Percentiles rank a stretch among this genome's conserved stretches.
Evolutionary conservation across 2,113 vertebrate genomes (phyloP).

Genomic region (Acanthisitta chloris): DNA sequence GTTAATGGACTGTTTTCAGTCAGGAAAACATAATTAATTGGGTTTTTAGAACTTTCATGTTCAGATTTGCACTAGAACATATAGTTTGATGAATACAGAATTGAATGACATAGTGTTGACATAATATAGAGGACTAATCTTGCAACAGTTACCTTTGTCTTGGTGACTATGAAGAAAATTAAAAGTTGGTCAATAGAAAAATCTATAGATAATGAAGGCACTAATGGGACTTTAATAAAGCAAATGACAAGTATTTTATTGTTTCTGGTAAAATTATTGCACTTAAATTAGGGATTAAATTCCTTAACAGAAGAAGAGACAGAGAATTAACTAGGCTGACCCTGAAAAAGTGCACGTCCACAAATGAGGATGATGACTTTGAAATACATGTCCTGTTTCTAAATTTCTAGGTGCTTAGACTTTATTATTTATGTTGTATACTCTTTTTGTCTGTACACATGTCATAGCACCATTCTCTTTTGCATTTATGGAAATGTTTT

Average conservation of each 20-base stretch:
- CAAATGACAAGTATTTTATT: neutral
- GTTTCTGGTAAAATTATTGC: neutral
- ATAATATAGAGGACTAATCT: neutral
- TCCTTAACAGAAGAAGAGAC: neutral
- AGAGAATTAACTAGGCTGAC: neutral
- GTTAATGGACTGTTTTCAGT: neutral
- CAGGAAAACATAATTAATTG: neutral
- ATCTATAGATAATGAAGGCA: neutral
- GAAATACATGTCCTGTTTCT: neutral
- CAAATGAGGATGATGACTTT: neutral
- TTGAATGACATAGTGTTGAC: neutral
- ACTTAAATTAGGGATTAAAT: neutral
- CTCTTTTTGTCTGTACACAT: neutral
- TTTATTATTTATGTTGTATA: neutral
- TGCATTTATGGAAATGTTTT: neutral
- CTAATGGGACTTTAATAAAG: neutral
- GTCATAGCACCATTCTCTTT: neutral
- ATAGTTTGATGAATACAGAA: neutral
- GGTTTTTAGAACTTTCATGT: neutral
- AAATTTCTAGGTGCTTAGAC: neutral
- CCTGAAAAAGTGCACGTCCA: neutral
- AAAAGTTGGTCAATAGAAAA: neutral
- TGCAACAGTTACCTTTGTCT: neutral
- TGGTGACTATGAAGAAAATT: neutral
- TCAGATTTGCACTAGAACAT: neutral